phyloP scores from a whole-genome alignment of 30 jellyfish, hydroid and myxozoan genomes.

The Turritopsis rubra region DNA sequence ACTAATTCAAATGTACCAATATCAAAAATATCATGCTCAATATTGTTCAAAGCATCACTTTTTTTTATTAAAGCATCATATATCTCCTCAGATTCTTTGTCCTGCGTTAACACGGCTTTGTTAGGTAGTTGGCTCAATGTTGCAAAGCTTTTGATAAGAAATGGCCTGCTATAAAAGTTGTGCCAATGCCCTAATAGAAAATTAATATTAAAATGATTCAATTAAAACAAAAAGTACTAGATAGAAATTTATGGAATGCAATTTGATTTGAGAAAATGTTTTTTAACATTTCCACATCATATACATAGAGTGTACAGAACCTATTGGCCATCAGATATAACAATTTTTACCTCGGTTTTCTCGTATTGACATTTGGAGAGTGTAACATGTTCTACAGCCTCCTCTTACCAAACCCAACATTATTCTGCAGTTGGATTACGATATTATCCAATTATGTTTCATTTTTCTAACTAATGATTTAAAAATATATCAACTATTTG shows the following conservation, averaged over 20 bases:
- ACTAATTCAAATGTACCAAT: conserved; percentile 19
- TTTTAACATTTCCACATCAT: no score
- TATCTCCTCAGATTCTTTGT: conserved; percentile 4
- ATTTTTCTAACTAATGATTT: neutral
- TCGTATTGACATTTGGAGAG: neutral
- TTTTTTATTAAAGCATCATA: neutral
- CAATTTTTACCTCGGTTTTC: neutral
- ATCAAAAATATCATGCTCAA: conserved; percentile 30
- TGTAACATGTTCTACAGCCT: conserved; percentile 1
- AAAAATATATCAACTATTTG: neutral
- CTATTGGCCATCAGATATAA: no score
- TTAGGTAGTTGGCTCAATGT: neutral
- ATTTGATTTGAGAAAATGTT: no score
- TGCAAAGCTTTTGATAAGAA: neutral
- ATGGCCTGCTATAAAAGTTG: neutral
- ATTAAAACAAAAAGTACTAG: no score
- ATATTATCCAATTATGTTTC: neutral
- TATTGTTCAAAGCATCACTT: conserved; percentile 1
- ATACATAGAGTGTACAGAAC: no score
- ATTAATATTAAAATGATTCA: no score
- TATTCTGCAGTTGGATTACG: neutral
- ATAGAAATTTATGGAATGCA: no score
- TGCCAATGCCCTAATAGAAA: neutral
- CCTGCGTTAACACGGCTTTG: neutral
- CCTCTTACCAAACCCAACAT: conserved; percentile 4